A percentile compares a stretch with the other conserved stretches of the same genome.
phyloP scores from a whole-genome alignment of 92 coral and sea anemone genomes.

The Phenganax stokvisi region DNA sequence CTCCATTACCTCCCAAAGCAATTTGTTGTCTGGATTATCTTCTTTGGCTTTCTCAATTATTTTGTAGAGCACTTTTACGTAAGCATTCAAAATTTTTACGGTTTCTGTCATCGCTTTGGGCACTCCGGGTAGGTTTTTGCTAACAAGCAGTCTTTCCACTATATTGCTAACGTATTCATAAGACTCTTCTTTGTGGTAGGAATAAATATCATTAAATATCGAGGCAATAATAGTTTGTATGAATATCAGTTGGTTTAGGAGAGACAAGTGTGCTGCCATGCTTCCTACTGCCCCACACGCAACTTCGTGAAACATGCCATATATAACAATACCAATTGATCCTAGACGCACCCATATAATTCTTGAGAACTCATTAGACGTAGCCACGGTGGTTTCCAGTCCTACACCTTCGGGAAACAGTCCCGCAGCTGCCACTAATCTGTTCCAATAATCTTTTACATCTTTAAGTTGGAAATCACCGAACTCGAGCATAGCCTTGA shows the following conservation, averaged over 20 bases:
- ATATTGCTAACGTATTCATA: not conserved
- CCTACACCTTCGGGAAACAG: not conserved
- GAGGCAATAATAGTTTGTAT: not conserved
- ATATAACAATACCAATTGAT: not conserved
- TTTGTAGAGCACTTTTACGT: not conserved
- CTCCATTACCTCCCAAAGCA: not conserved
- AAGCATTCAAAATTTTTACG: not conserved
- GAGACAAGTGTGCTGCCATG: not conserved
- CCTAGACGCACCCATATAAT: not conserved
- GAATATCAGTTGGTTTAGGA: not conserved
- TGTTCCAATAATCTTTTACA: not conserved
- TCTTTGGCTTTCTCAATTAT: no score
- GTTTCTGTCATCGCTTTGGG: not conserved
- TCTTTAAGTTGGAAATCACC: not conserved
- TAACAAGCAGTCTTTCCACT: not conserved
- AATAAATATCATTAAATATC: not conserved
- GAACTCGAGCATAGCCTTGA: not conserved
- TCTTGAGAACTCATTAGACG: not conserved
- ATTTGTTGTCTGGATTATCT: not conserved
- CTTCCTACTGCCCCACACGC: not conserved
- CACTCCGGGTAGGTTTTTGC: no score
- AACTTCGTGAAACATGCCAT: not conserved
- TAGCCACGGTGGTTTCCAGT: not conserved
- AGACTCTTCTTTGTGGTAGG: not conserved
- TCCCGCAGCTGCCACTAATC: not conserved